A percentile compares a stretch with the other conserved stretches of the same genome.
Conservation (phyloP, 35 echinoderm and acorn worm genomes). For the Ophioderma brevispina region DNA sequence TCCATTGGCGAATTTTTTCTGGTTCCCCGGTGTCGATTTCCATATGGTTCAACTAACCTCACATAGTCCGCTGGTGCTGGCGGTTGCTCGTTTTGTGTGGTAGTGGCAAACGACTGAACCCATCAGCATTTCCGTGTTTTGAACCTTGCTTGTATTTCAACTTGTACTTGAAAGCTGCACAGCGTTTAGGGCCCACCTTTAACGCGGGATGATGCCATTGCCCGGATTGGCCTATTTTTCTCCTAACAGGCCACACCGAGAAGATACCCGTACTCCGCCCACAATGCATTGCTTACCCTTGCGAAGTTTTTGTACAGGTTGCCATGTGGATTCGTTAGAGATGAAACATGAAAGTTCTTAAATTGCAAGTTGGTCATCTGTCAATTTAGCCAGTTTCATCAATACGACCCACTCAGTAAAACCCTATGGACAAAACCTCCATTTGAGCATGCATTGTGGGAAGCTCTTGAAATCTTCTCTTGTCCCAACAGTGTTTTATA, state of each 20-base stretch:
- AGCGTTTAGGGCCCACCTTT: conserved; percentile 53
- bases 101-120: conserved; percentile 38
- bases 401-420: too few species aligned
- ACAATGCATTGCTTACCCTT: too few species aligned
- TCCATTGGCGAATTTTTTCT: conserved; percentile 31
- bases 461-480: too few species aligned
- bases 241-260: conserved; percentile 51
- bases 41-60: too few species aligned
- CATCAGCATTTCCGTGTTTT: conserved; percentile 47
- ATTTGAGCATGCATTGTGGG: too few species aligned
- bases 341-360: too few species aligned
- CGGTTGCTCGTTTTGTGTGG: not conserved
- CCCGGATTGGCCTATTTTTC: conserved; percentile 5
- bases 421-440: too few species aligned
- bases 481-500: conserved; percentile 65
- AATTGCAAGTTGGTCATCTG: too few species aligned
- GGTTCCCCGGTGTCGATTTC: conserved; percentile 29
- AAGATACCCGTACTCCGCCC: too few species aligned
- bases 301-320: too few species aligned
- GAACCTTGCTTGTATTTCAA: conserved; percentile 5
- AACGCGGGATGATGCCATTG: conserved; percentile 50
- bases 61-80: conserved; percentile 35
- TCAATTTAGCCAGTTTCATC: too few species aligned
- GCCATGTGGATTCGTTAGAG: too few species aligned
- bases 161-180: conserved; percentile 33